Conservation (phyloP, 92 coral and sea anemone species). For the Chrysogorgia sp. region DNA sequence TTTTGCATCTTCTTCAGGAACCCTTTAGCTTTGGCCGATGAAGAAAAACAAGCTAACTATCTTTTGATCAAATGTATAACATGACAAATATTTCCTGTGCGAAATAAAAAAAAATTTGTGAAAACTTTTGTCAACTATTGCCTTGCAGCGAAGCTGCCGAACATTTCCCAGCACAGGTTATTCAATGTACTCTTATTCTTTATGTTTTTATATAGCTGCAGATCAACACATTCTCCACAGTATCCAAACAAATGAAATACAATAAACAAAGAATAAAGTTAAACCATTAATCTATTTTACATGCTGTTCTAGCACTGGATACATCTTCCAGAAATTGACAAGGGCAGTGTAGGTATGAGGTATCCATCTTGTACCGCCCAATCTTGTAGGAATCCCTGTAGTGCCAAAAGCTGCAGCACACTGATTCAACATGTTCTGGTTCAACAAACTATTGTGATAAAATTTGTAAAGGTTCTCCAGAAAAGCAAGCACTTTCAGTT, state of each 20-base stretch:
- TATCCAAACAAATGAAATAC: too few species aligned
- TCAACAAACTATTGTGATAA: conserved; percentile 37
- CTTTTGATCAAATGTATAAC: conserved; percentile 10
- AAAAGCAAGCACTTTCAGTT: conserved; percentile 33
- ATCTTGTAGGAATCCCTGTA: conserved; percentile 39
- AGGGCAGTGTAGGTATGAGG: too few species aligned
- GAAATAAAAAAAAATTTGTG: too few species aligned
- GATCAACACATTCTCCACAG: too few species aligned
- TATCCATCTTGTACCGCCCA: conserved; percentile 18
- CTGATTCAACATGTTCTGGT: conserved; percentile 17
- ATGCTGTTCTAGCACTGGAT: conserved; percentile 26
- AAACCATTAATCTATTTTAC: conserved; percentile 13
- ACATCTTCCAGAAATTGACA: conserved; percentile 33
- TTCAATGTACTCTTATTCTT: too few species aligned
- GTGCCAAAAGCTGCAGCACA: conserved; percentile 34
- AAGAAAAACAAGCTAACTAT: neutral
- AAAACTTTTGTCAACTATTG: too few species aligned
- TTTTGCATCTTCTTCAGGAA: too few species aligned
- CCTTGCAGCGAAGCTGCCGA: too few species aligned
- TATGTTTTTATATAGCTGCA: too few species aligned
- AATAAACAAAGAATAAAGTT: neutral
- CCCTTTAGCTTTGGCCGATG: conserved; percentile 10
- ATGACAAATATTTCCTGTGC: too few species aligned
- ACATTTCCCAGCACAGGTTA: too few species aligned
- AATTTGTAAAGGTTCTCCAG: conserved; percentile 33